Evolutionary conservation across 2,113 vertebrate genomes (phyloP), one percentile per base, ranked within the genome.

Genomic region (Rhynchopsitta pachyrhyncha): DNA sequence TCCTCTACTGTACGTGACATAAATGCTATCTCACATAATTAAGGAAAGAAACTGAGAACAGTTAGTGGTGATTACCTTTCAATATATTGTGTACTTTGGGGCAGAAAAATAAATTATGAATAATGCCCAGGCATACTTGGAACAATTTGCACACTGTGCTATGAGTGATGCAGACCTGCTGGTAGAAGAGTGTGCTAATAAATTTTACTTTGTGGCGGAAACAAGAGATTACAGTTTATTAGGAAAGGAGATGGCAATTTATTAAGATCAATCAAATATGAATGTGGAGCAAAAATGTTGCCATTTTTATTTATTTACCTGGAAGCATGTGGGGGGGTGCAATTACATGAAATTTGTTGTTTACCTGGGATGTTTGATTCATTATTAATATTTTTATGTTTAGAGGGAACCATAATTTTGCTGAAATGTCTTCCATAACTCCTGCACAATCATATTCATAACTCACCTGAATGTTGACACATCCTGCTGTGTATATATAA

Each of bases 191-290:
- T 55, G 76, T 59, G 83, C 95, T 97, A 92, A 94, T 97, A 97
- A 92, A 95, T 97, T 95, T 97, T 97, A 95, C 92, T 93, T 97
- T 96, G 90, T 95, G 81, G 95, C 96, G 94, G 96, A 97, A 97
- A 96, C 88, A 92, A 94, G 94, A 97, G 96, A 97, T 97, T 98
- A 96, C 77, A 87, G 91, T 97, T 97, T 97, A 96, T 97, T 97
- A 96, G 80, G 89, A 94, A 97, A 96, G 66, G 91, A 95, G 96
- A 96, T 82, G 95, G 75, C 92, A 95, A 95, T 97, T 97, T 97
- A 97, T 97, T 97, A 96, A 94, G 96, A 94, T 96, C 95, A 95
- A 11, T 97, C 88, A 97, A 93, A 97, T 93, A 84, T 7, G 82
- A 92, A 91, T 20, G 87, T 64, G 41, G 71, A 87, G 62, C 47